Evolutionary conservation across 1,140 invertebrate genomes (phyloP).

Genomic region (Samia ricini): DNA sequence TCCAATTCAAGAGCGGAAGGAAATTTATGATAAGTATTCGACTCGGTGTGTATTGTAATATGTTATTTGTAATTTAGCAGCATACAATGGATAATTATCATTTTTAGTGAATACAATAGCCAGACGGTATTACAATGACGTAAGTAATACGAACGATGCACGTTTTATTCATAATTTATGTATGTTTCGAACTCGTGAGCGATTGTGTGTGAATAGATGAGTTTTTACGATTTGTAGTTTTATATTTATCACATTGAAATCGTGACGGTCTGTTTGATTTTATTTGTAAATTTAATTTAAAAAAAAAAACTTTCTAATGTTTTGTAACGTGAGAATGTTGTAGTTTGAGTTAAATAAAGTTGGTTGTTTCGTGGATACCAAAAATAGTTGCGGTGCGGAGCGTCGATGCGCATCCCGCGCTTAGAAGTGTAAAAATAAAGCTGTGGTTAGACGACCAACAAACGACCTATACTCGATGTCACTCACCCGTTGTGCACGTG

Average conservation of each 20-base stretch:
- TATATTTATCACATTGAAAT: constrained; percentile 1
- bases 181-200: not conserved
- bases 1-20: constrained; percentile 6
- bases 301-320: constrained; percentile 31
- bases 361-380: constrained; percentile 53
- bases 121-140: constrained; percentile 1
- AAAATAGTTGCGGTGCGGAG: constrained; percentile 72
- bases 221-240: not conserved
- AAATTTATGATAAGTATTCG: constrained; percentile 9
- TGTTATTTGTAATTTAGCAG: not conserved
- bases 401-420: constrained; percentile 44
- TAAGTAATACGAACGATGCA: constrained; percentile 3
- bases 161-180: constrained; percentile 13
- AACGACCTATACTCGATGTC: constrained; percentile 39
- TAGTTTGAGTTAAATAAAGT: constrained; percentile 58
- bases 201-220: not conserved
- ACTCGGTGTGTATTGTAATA: not conserved
- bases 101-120: constrained; percentile 3
- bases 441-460: constrained; percentile 46
- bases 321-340: constrained; percentile 59
- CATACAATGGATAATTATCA: constrained; percentile 10
- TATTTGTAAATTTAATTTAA: too few species aligned
- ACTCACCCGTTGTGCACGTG: constrained; percentile 58
- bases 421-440: constrained; percentile 64
- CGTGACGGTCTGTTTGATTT: constrained; percentile 10